Evolutionary conservation across 2,888 invertebrate genomes (phyloP), one percentile per base, ranked within the genome.

Genomic region (Yponomeuta plumbellus): DNA sequence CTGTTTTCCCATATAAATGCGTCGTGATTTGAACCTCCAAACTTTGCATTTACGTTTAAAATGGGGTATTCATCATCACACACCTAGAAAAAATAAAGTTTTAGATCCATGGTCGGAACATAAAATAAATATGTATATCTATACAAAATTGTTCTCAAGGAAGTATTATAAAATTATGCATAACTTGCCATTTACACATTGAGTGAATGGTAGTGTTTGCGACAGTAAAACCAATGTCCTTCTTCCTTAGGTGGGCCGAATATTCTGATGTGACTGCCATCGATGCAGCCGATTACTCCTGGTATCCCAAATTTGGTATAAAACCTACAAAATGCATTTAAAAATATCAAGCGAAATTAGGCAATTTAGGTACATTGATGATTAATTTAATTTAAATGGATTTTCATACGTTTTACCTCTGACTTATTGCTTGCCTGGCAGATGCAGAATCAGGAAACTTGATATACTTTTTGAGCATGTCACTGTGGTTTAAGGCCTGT

Each of bases 1-100:
- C 58, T 58, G 20, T 58, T 58, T 20, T 58, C 58, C 74, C 73
- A 74, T 23, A 74, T 71, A 68, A 72, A 74, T 11, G 71, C 63
- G 66, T 75, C 75, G 65, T 75, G 71, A n/a, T 69, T 71, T 11
- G 71, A 70, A 26, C 75, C 75, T 20, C 75, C 74, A 71, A 66
- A 77, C 66, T 71, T 72, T 5, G 76, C n/a, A n/a, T n/a, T n/a
- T n/a, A n/a, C n/a, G n/a, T n/a, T n/a, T n/a, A n/a, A n/a, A n/a
- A n/a, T n/a, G n/a, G n/a, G n/a, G n/a, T n/a, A n/a, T n/a, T n/a
- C n/a, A n/a, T n/a, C n/a, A n/a, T n/a, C n/a, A n/a, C n/a, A n/a
- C n/a, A n/a, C n/a, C n/a, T n/a, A n/a, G n/a, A n/a, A n/a, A n/a
- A n/a, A n/a, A n/a, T n/a, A n/a, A n/a, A n/a, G n/a, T n/a, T n/a